Evolutionary conservation across 2,113 vertebrate genomes (phyloP).

Genomic region (Oncorhynchus keta): DNA sequence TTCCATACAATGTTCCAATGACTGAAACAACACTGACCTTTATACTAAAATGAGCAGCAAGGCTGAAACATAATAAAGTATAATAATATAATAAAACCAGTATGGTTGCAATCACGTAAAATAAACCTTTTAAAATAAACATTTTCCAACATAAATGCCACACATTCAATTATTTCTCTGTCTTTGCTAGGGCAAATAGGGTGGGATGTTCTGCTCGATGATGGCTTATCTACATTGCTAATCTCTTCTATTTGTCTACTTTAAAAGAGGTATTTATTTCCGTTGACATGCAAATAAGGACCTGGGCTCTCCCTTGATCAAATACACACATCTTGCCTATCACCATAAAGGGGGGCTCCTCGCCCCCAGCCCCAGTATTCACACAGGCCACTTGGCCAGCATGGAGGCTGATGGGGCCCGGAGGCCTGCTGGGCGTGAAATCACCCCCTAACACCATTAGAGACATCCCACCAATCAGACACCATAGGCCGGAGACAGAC

Average conservation of each 20-base stretch:
- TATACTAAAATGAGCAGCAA: too few species aligned
- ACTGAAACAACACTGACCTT: too few species aligned
- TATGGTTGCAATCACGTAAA: too few species aligned
- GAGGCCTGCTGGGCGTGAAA: constrained; percentile 49
- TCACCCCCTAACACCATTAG: constrained; percentile 48
- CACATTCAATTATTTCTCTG: too few species aligned
- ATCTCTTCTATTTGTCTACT: constrained; percentile 41
- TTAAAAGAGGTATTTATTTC: constrained; percentile 39
- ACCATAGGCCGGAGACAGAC: constrained; percentile 28
- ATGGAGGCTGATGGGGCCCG: constrained; percentile 30
- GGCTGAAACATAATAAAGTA: too few species aligned
- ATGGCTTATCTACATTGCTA: constrained; percentile 29
- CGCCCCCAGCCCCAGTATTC: neutral
- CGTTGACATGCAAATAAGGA: constrained; percentile 51
- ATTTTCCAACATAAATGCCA: too few species aligned
- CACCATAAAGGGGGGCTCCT: neutral
- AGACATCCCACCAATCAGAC: constrained; percentile 45
- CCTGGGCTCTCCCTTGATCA: constrained; percentile 28
- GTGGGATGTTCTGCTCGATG: constrained; percentile 7
- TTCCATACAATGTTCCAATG: too few species aligned
- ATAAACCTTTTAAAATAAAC: too few species aligned
- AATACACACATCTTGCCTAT: constrained; percentile 28
- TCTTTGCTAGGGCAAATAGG: neutral
- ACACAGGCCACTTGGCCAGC: constrained; percentile 32
- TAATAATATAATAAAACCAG: too few species aligned